Evolutionary conservation across 2,797 vertebrate species (phyloP), one percentile per base, ranked within the genome.

Genomic region (Dipus sagitta): DNA sequence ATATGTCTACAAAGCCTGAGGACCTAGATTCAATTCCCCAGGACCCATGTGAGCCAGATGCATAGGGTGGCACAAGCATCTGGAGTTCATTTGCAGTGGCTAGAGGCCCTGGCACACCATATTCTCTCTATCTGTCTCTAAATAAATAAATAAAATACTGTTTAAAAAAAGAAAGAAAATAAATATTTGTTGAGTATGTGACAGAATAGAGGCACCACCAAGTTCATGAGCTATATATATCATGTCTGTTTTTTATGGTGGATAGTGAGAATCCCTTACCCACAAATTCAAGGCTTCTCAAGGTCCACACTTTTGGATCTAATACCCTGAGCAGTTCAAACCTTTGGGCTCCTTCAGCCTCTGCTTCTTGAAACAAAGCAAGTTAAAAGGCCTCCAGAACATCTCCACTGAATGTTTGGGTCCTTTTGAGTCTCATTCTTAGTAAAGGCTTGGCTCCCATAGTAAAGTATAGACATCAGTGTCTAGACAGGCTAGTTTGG

Each of bases 291-390:
- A 28, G 30, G 1, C 64, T 88, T 85, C 24, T 74, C 64, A 65
- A 23, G 24, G 42, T 38, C 47, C 42, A 64, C 71, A 23, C 65
- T 28, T 70, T 64, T 18, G 42, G 15, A 78, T 78, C 72, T 76
- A 30, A 24, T n/a, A 24, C 30, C 47, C 38, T 91, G 34, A 77
- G 71, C n/a, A 42, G 42, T 91, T 76, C 81, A 81, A 83, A 67
- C 47, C 34, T 9, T n/a, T 65, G 64, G 28, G 58, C 47, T 80
- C 38, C 42, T 82, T 70, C 70, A 93, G 54, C 75, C 26, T 94
- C 32, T 79, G 74, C 54, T 78, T 65, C 82, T 91, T 54, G 17
- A 87, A 78, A 75, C 68, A 86, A 75, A 65, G 42, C 34, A 77
- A 67, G 13, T 42, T 81, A n/a, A 72, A 78, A 70, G 58, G 58